Base-by-base conservation (phyloP, 2,888 invertebrate genomes). In the Scotopteryx bipunctaria region DNA sequence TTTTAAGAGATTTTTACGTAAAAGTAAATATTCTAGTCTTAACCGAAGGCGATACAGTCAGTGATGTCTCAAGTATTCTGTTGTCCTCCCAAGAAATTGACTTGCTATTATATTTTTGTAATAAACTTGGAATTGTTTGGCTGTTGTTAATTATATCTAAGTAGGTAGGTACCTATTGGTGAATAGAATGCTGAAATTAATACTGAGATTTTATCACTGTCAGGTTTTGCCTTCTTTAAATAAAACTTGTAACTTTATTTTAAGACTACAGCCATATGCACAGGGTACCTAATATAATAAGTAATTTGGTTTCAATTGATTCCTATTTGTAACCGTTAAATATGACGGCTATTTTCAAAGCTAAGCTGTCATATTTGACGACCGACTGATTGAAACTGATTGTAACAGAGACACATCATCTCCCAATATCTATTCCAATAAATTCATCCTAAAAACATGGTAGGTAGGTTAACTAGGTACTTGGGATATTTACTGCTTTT, bases 1-100 rank as follows among this genome's bases (percentile, higher is more conserved):
- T 49, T 55, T 55, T 63, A 62, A 65, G 64, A 67, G 59, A 67
- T 71, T 70, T 59, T 64, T 55, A 63, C 55, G 35, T 46, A 49
- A 40, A 51, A 58, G n/a, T n/a, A n/a, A 59, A 67, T 56, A 63
- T 59, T 70, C 74, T 73, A 74, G 74, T 73, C 74, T 65, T 63
- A 61, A 58, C 44, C 19, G 54, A 64, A 66, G 67, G 64, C 53
- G 27, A 25, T 32, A 19, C 37, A 37, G 45, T 51, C 41, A 43
- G 50, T 52, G 53, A 45, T 31, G 15, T 11, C 11, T 15, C 17
- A 45, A 40, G 21, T 16, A 33, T 32, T 40, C 13, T 15, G 25
- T 52, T 16, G 21, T 27, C 27, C 41, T 23, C 32, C 23, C 32
- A 42, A 11, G 35, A 25, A 6, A 48, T 31, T 14, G 8, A 40